phyloP scores from a whole-genome alignment of 2,888 invertebrate species.

The Panorpa germanica region DNA sequence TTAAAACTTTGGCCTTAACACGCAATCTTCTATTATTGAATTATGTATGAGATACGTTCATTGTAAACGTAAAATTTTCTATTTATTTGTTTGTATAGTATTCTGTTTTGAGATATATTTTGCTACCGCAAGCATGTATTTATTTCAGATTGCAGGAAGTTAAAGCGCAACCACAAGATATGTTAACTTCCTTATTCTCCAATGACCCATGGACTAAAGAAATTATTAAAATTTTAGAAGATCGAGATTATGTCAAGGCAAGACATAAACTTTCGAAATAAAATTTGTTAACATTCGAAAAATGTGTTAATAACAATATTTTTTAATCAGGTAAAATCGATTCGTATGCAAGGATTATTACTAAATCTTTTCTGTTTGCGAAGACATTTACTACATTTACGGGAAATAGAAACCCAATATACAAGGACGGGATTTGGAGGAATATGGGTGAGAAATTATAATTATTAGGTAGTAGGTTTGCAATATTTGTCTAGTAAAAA shows the following conservation, averaged over 20 bases:
- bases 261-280: too few relatives aligned
- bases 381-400: slow-evolving; percentile 60
- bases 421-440: slow-evolving; percentile 84
- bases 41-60: slow-evolving; percentile 8
- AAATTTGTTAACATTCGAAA: too few relatives aligned
- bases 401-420: slow-evolving; percentile 71
- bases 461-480: not conserved
- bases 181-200: slow-evolving; percentile 61
- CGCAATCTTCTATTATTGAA: too few relatives aligned
- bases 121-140: slow-evolving; percentile 8
- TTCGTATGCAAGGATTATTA: slow-evolving; percentile 68
- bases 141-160: slow-evolving; percentile 63
- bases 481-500: slow-evolving; percentile 3
- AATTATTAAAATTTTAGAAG: slow-evolving; percentile 46
- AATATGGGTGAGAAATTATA: slow-evolving; percentile 55
- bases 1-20: too few relatives aligned
- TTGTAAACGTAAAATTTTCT: slow-evolving; percentile 5
- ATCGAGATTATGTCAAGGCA: slow-evolving; percentile 55
- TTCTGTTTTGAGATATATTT: slow-evolving; percentile 11
- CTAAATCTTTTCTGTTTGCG: slow-evolving; percentile 59
- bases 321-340: slow-evolving; percentile 59
- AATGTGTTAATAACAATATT: too few relatives aligned
- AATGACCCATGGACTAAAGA: slow-evolving; percentile 71
- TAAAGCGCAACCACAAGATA: slow-evolving; percentile 70
- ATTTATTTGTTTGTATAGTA: slow-evolving; percentile 11